These are phyloP conservation scores for Oncorhynchus kisutch DNA, from an alignment of 2,113 vertebrate species.

Conservation along the genomic window DNA sequence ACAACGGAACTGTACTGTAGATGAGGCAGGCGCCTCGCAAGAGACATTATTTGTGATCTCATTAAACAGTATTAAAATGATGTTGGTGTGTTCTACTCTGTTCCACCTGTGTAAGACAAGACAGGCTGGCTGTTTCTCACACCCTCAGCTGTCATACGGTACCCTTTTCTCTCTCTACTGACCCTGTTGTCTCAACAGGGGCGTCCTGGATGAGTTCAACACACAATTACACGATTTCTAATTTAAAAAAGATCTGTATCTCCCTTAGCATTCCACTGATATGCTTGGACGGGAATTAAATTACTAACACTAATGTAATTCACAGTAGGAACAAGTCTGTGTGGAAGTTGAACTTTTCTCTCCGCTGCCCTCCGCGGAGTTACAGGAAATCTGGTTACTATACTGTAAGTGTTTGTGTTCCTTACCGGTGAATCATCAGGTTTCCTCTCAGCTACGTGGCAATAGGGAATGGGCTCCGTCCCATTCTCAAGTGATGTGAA, in stretches of 20 bases:
- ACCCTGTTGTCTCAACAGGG: too few relatives aligned
- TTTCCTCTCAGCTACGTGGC: slow-evolving; percentile 77
- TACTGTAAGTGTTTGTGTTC: slow-evolving; percentile 1
- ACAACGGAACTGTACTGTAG: background rate
- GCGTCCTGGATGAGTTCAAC: too few relatives aligned
- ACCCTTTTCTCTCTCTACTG: background rate
- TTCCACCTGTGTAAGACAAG: background rate
- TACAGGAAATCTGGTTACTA: too few relatives aligned
- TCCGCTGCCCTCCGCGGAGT: too few relatives aligned
- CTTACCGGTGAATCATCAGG: slow-evolving; percentile 72
- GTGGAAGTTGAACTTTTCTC: too few relatives aligned
- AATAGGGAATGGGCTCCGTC: slow-evolving; percentile 66
- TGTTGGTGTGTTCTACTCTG: background rate
- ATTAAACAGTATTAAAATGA: background rate
- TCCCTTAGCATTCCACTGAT: too few relatives aligned
- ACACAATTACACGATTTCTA: too few relatives aligned
- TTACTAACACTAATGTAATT: too few relatives aligned
- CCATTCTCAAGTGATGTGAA: slow-evolving; percentile 90
- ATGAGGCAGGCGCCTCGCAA: background rate
- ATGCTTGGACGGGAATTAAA: too few relatives aligned
- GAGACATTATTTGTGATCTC: slow-evolving; percentile 1
- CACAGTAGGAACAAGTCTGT: too few relatives aligned
- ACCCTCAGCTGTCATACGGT: background rate
- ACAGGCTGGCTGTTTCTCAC: background rate
- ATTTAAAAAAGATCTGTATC: too few relatives aligned